Evolutionary conservation across 2,888 invertebrate genomes (phyloP).

Genomic region (Branchinecta sandiegonensis): DNA sequence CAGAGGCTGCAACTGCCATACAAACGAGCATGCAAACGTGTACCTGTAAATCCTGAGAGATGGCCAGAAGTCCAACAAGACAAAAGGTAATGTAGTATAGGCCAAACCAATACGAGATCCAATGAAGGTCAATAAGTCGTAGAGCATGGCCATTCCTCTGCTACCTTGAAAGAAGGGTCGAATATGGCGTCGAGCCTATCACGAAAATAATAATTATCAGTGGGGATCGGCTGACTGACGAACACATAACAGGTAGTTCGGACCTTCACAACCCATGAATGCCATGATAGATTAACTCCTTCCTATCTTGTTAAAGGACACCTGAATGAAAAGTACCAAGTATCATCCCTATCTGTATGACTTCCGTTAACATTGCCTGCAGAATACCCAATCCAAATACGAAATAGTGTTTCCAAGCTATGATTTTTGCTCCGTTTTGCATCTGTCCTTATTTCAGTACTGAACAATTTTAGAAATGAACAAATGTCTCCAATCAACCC

Average conservation of each 20-base stretch:
- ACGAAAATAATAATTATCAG: no score
- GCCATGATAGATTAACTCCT: background rate
- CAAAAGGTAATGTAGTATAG: conserved; percentile 81
- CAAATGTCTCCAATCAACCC: no score
- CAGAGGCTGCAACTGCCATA: no score
- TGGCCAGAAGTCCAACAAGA: conserved; percentile 67
- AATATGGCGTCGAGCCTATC: conserved; percentile 57
- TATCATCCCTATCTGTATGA: no score
- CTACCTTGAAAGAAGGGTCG: conserved; percentile 62
- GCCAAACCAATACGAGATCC: conserved; percentile 69
- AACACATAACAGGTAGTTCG: conserved; percentile 25
- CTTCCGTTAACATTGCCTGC: no score
- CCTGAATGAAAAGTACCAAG: no score
- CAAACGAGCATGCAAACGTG: conserved; percentile 33
- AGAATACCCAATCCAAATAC: no score
- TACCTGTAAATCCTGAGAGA: conserved; percentile 63
- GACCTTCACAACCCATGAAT: background rate
- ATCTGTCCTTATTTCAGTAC: no score
- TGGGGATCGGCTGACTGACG: conserved; percentile 23
- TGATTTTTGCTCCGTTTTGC: no score
- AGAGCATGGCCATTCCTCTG: conserved; percentile 51
- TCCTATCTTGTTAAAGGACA: background rate
- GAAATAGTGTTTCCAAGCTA: no score
- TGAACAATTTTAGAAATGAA: no score
- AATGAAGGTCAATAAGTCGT: conserved; percentile 66